phyloP scores from a whole-genome alignment of 2,888 invertebrate species.

The Antitype chi region DNA sequence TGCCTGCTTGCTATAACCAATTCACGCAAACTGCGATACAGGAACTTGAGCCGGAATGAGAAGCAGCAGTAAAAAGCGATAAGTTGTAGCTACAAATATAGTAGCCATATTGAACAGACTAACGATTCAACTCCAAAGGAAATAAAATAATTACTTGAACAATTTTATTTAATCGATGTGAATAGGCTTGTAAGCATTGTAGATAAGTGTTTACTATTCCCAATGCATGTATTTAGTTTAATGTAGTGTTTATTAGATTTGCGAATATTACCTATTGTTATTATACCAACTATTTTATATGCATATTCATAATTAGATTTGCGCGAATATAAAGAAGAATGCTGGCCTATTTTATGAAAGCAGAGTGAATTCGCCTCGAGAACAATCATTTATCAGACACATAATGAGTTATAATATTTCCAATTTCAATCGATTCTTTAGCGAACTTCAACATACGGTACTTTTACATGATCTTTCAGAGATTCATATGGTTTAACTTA shows the following conservation, averaged over 20 bases:
- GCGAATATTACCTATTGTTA: conserved; percentile 16
- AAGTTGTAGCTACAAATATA: background rate
- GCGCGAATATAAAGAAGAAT: conserved; percentile 1
- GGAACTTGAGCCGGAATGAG: background rate
- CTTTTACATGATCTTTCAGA: conserved; percentile 1
- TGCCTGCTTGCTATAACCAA: background rate
- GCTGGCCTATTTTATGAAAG: conserved; percentile 6
- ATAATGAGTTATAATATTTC: background rate
- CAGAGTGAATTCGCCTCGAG: background rate
- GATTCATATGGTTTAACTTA: background rate
- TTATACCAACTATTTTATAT: conserved; percentile 8
- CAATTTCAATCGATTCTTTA: background rate
- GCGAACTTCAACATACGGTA: conserved; percentile 8
- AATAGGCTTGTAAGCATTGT: conserved; percentile 45
- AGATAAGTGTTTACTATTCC: conserved; percentile 11
- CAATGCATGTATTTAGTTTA: conserved; percentile 37
- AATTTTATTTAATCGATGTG: conserved; percentile 30
- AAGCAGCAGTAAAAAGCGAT: background rate
- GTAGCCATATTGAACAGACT: background rate
- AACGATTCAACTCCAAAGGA: conserved; percentile 44
- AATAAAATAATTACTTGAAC: conserved; percentile 22
- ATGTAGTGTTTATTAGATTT: conserved; percentile 30
- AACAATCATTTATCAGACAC: background rate
- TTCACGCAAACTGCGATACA: background rate
- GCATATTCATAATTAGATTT: conserved; percentile 4